Evolutionary conservation across 2,113 vertebrate genomes (phyloP).

Genomic region (Microcebus tavaratra): DNA sequence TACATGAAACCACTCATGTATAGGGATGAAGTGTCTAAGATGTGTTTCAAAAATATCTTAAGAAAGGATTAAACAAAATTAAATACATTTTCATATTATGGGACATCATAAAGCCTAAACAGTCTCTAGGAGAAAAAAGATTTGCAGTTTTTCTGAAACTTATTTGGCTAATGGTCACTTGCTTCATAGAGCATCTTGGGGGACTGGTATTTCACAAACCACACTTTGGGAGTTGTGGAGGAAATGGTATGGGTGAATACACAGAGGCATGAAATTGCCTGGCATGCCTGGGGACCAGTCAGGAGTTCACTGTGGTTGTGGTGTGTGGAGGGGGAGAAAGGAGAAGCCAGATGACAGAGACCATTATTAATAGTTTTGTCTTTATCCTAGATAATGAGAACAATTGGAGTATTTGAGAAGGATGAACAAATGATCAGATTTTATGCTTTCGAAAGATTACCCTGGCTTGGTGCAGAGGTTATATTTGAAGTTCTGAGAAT

Average conservation of each 20-base stretch:
- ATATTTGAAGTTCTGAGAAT: not conserved
- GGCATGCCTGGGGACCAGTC: not conserved
- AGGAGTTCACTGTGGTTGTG: not conserved
- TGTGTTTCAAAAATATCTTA: not conserved
- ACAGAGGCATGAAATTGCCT: not conserved
- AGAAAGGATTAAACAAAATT: not conserved
- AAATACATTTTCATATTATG: not conserved
- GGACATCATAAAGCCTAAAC: not conserved
- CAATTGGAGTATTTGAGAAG: not conserved
- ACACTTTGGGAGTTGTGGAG: not conserved
- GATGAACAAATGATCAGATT: not conserved
- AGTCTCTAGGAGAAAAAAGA: not conserved
- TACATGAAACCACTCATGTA: not conserved
- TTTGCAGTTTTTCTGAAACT: not conserved
- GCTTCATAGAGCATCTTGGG: not conserved
- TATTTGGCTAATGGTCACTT: not conserved
- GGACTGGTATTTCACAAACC: not conserved
- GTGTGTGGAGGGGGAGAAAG: not conserved
- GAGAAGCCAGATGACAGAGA: not conserved
- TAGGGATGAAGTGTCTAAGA: not conserved
- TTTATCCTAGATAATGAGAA: not conserved
- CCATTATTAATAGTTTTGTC: not conserved
- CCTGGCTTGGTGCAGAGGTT: not conserved
- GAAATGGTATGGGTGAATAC: not conserved
- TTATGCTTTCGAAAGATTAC: not conserved